phyloP scores from a whole-genome alignment of 1,140 invertebrate genomes.

The Trinorchestia longiramus region DNA sequence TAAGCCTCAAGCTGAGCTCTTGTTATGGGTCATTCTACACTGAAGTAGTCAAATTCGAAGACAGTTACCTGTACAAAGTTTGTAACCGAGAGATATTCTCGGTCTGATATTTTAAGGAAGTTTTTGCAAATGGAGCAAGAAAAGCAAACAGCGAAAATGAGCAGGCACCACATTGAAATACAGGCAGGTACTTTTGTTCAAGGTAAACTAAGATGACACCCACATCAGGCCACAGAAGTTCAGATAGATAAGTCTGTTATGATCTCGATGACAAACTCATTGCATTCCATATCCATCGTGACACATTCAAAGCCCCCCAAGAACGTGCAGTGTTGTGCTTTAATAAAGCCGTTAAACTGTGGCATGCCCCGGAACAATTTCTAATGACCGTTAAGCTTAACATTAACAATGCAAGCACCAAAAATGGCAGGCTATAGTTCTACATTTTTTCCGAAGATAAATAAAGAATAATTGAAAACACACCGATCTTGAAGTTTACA shows the following conservation, averaged over 20 bases:
- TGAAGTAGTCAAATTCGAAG: neutral
- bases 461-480: neutral
- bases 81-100: neutral
- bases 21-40: neutral
- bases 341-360: neutral
- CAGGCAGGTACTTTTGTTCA: neutral
- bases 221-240: neutral
- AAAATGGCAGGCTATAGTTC: neutral
- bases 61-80: neutral
- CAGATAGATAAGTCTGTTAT: neutral
- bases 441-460: neutral
- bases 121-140: neutral
- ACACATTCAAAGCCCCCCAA: neutral
- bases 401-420: neutral
- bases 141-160: neutral
- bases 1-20: neutral
- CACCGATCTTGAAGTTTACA: neutral
- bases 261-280: neutral
- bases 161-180: neutral
- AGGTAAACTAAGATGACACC: neutral
- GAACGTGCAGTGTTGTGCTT: neutral
- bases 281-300: neutral
- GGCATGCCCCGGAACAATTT: neutral
- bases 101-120: neutral
- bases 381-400: neutral